Base-by-base conservation (phyloP, 2,113 vertebrate species). In the Arvicanthis niloticus region DNA sequence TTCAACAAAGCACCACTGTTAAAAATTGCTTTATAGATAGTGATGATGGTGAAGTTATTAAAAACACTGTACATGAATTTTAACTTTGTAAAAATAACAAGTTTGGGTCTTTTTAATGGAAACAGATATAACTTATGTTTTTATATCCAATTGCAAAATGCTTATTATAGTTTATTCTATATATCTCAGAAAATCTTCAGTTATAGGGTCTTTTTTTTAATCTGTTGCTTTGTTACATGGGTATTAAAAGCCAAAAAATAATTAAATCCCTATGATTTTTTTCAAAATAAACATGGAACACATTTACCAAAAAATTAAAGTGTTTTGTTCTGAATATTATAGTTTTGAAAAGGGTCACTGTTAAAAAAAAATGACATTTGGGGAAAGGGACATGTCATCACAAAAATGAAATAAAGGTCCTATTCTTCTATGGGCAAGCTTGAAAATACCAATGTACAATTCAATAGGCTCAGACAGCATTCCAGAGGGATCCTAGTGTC, bases 391-490 rank as follows among this genome's bases (percentile, higher is more conserved):
- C 67, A 81, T 96, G 89, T 97, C 96, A 91, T 97, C 96, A 86
- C 93, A 96, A 81, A 98, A 98, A 98, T 95, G 93, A 98, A 98
- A 98, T 94, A 98, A 98, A 98, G 97, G 87, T 96, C 95, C 96
- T 72, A 80, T 97, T 97, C 95, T 94, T 98, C 95, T 94, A 94
- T 98, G 97, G 95, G 95, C 93, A 98, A 91, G 97, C 95, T 97
- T 60, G 94, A 97, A 98, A 97, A 98, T 97, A 98, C 93, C 98
- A 98, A 96, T 91, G 96, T 75, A 92, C 93, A 96, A 97, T 89
- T 97, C 97, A 97, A 95, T 96, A 98, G 98, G 97, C 95, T 98
- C 98, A 98, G 99, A 98, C 99, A 99, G 99, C 98, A 96, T 98
- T 98, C 99, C 97, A 98, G 96, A 97, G 98, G 97, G 98, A 98